Conservation (phyloP, 2,888 invertebrate genomes). For the Phaonia tiefii region DNA sequence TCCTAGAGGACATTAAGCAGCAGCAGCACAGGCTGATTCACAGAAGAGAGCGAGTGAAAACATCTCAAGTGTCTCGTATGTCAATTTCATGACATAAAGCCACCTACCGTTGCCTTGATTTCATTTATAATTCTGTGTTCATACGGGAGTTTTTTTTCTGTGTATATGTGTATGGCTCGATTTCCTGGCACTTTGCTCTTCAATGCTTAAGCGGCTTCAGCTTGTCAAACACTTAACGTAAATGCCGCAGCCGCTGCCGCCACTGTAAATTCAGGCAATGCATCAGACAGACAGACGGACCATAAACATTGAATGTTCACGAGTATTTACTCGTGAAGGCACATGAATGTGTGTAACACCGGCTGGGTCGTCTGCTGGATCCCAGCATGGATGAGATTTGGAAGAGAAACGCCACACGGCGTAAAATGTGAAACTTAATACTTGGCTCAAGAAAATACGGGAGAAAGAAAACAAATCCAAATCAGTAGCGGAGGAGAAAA, state of each 20-base stretch:
- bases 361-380: not conserved
- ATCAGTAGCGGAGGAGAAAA: slow-evolving; percentile 33
- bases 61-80: slow-evolving; percentile 76
- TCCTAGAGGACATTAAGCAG: slow-evolving; percentile 12
- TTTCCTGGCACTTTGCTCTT: slow-evolving; percentile 13
- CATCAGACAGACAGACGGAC: slow-evolving; percentile 35
- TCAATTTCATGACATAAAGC: slow-evolving; percentile 70
- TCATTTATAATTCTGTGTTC: slow-evolving; percentile 61
- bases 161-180: slow-evolving; percentile 1
- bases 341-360: not conserved
- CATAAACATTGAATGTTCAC: slow-evolving; percentile 6
- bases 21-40: slow-evolving; percentile 11
- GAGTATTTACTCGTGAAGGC: not conserved
- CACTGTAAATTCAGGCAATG: slow-evolving; percentile 33
- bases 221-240: slow-evolving; percentile 72
- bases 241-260: slow-evolving; percentile 57
- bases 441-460: slow-evolving; percentile 21
- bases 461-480: slow-evolving; percentile 17
- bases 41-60: slow-evolving; percentile 3
- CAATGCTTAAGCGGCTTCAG: slow-evolving; percentile 76
- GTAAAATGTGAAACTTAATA: slow-evolving; percentile 62
- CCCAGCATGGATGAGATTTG: not conserved
- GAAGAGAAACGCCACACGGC: slow-evolving; percentile 40
- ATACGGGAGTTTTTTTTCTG: slow-evolving; percentile 15
- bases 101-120: slow-evolving; percentile 58